Evolutionary conservation across 2,888 invertebrate genomes (phyloP), one percentile per base, ranked within the genome.

Genomic region (Sycophila texana): DNA sequence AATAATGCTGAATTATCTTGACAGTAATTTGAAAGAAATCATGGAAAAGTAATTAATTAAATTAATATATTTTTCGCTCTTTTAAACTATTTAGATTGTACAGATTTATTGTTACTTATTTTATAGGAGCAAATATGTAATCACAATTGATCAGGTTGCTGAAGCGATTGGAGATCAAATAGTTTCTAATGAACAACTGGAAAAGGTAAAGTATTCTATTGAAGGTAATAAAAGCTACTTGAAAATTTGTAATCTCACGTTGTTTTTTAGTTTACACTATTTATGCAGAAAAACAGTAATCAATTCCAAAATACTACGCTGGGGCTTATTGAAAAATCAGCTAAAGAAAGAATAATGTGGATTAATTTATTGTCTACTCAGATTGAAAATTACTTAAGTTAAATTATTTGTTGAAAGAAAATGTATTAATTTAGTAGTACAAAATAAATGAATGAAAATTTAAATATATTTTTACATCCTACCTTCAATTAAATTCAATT

Each of bases 331-430:
- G 72, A 75, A 72, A 20, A 57, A 18, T 60, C 77, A 47, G 83
- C 86, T 0, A 60, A 72, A 26, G 76, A 78, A 14, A 86, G 84
- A 18, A 60, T 86, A 14, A 61, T 71, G 7, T 88, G 88, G 88
- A 83, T 86, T 14, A 30, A 79, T 66, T 39, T 13, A 22, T 74
- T 60, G 30, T 30, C 71, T 30, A 5, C 70, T 3, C 60, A 79
- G 71, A 65, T 81, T 57, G 20, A 13, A n/a, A 47, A 49, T 60
- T 74, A 74, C 22, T 49, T 80, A 49, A 57, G 30, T 7, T 57
- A 22, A 63, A 55, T 57, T 14, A 30, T 55, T 39, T 30, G 12
- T 61, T n/a, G 14, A 53, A 61, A 12, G n/a, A 16, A 5, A 55
- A 13, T 51, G 18, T 39, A 5, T 39, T 39, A 7, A 4, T 30